Conservation (phyloP, 2,113 vertebrate species). For the Scolopax mira region DNA sequence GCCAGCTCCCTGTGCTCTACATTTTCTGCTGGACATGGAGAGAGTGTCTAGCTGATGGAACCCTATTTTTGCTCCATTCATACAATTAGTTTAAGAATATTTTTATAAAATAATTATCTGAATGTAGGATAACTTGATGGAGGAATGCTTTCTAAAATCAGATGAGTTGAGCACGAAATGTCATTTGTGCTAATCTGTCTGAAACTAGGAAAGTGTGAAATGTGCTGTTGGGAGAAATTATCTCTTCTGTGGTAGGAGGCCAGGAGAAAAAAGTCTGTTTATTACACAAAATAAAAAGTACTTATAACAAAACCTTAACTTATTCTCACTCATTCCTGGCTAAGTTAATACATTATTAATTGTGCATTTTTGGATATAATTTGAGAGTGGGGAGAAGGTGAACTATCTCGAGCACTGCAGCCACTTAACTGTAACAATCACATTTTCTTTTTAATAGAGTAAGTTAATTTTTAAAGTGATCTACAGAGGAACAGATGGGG, state of each 20-base stretch:
- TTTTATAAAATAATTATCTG: slow-evolving; percentile 40
- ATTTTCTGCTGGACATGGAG: neutral
- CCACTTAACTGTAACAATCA: slow-evolving; percentile 42
- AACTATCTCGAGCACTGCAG: slow-evolving; percentile 30
- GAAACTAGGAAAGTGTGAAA: slow-evolving; percentile 54
- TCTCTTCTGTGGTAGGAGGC: neutral
- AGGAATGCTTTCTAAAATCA: slow-evolving; percentile 51
- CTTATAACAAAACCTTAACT: neutral
- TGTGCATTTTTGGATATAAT: neutral
- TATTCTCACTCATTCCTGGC: neutral
- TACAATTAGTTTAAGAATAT: slow-evolving; percentile 1
- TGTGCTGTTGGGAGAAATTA: slow-evolving; percentile 20
- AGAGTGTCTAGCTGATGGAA: neutral
- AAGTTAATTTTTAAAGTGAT: slow-evolving; percentile 55
- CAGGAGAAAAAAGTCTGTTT: neutral
- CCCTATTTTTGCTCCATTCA: neutral
- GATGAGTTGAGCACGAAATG: slow-evolving; percentile 8
- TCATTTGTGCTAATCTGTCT: slow-evolving; percentile 49
- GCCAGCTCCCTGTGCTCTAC: neutral
- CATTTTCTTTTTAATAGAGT: slow-evolving; percentile 40
- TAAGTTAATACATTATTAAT: neutral
- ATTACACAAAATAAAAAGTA: neutral
- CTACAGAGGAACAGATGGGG: slow-evolving; percentile 43
- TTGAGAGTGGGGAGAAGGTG: neutral
- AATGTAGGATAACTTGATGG: neutral